Evolutionary conservation across 2,797 vertebrate genomes (phyloP).

Genomic region (Melanotaenia trifasciata): DNA sequence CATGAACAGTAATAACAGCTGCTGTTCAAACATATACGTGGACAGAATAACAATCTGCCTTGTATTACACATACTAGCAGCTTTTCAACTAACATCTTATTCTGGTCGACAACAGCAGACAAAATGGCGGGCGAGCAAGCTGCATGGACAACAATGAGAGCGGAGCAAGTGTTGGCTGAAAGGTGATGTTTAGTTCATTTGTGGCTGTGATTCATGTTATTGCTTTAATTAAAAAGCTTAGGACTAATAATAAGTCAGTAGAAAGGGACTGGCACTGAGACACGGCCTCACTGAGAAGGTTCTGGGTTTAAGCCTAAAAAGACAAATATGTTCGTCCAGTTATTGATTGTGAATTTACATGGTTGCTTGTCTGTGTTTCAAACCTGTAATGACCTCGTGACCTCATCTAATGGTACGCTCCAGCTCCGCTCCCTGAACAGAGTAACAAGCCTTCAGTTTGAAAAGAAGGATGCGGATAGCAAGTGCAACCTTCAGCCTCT

Average conservation of each 20-base stretch:
- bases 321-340: too few relatives aligned
- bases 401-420: background rate
- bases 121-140: constrained; percentile 57
- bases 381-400: background rate
- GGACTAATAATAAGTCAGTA: constrained; percentile 1
- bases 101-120: constrained; percentile 49
- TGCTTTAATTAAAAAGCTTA: constrained; percentile 39
- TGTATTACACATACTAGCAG: constrained; percentile 41
- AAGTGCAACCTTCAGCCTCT: constrained; percentile 22
- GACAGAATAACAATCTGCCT: constrained; percentile 75
- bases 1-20: constrained; percentile 68
- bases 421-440: background rate
- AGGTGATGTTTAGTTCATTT: constrained; percentile 21
- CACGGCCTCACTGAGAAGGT: background rate
- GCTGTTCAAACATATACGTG: constrained; percentile 56
- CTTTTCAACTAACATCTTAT: constrained; percentile 61
- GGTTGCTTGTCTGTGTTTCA: background rate
- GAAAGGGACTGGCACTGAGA: background rate
- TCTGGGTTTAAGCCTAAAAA: background rate
- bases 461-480: constrained; percentile 1
- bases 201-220: constrained; percentile 29
- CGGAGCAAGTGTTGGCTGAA: constrained; percentile 21
- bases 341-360: background rate
- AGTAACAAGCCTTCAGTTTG: background rate
- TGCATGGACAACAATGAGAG: constrained; percentile 23